Conservation (phyloP, 2,113 vertebrate species). For the Paramormyrops kingsleyae region DNA sequence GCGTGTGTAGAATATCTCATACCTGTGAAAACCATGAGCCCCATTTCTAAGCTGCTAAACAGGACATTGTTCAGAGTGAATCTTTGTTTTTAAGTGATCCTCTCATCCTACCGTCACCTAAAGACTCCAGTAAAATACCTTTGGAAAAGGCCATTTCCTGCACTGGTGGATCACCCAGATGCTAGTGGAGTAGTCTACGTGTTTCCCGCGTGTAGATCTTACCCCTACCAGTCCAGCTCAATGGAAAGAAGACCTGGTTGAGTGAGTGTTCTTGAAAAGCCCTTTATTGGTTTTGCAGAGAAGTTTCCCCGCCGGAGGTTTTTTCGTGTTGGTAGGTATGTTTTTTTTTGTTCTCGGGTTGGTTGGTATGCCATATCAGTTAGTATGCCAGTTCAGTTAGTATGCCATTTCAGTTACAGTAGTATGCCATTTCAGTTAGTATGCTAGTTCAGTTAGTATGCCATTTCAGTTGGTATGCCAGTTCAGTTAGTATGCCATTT, state of each 20-base stretch:
- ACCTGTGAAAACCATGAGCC: conserved; percentile 28
- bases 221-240: conserved; percentile 28
- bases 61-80: neutral
- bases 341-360: conserved; percentile 39
- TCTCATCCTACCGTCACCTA: neutral
- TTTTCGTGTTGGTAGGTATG: conserved; percentile 46
- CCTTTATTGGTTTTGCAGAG: conserved; percentile 58
- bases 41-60: neutral
- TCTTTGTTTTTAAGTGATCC: neutral
- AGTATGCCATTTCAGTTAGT: no score
- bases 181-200: conserved; percentile 36
- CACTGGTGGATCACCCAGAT: conserved; percentile 31
- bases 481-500: conserved; percentile 39
- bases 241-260: conserved; percentile 31
- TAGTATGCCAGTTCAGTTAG: no score
- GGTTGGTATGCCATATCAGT: conserved; percentile 44
- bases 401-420: no score
- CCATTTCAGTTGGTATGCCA: conserved; percentile 37
- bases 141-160: neutral
- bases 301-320: conserved; percentile 42
- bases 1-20: neutral
- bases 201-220: conserved; percentile 38
- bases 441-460: neutral
- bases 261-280: conserved; percentile 52
- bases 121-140: neutral